Percentiles rank a stretch among this genome's conserved stretches.
Conservation (phyloP, 2,113 vertebrate species). For the Micronycteris hirsuta region DNA sequence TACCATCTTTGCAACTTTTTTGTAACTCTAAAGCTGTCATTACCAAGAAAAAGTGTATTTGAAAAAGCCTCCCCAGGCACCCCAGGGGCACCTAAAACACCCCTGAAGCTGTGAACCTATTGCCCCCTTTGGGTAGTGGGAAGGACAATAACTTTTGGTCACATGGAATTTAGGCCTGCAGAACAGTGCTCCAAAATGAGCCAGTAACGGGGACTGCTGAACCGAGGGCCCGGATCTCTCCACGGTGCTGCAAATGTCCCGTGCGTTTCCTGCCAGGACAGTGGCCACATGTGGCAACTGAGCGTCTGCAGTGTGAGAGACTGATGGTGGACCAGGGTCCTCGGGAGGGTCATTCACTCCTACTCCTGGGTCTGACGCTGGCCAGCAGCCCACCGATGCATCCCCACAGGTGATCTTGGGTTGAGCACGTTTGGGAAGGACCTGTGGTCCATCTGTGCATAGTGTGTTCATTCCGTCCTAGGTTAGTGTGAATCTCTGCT, state of each 20-base stretch:
- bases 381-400: rapidly evolving
- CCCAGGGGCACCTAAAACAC: not conserved
- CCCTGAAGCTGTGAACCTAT: not conserved
- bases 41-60: not conserved
- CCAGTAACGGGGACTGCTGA: not conserved
- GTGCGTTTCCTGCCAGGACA: rapidly evolving
- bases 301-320: rapidly evolving
- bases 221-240: not conserved
- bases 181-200: not conserved
- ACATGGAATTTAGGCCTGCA: not conserved
- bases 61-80: not conserved
- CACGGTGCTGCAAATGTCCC: rapidly evolving
- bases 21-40: not conserved
- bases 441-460: not conserved
- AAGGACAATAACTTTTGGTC: rapidly evolving
- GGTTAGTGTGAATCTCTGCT: not conserved
- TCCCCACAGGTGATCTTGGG: not conserved
- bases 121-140: not conserved
- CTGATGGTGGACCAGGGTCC: no score
- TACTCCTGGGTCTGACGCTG: rapidly evolving
- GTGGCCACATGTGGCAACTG: rapidly evolving
- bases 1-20: not conserved
- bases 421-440: not conserved
- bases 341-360: not conserved
- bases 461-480: not conserved